These are phyloP conservation scores for Blennius ocellaris DNA, from an alignment of 2,113 vertebrate genomes.

Conservation along the genomic window DNA sequence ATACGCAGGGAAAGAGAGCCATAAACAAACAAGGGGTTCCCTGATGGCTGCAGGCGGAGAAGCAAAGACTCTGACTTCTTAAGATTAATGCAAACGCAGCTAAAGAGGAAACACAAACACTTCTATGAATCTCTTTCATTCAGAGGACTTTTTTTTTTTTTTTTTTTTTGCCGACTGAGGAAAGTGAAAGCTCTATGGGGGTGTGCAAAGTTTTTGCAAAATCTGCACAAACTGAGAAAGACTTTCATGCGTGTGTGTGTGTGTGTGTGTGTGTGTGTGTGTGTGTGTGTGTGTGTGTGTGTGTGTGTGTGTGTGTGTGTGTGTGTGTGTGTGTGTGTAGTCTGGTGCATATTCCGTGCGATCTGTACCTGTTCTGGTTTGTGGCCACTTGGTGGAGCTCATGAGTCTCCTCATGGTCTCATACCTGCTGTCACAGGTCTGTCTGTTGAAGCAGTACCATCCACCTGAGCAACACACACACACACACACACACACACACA, in stretches of 20 bases:
- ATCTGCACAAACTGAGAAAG: not conserved
- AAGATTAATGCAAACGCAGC: constrained; percentile 60
- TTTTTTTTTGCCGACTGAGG: not conserved
- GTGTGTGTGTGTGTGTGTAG: not conserved
- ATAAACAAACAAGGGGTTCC: constrained; percentile 59
- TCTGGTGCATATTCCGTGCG: not conserved
- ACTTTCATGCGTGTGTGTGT: not conserved
- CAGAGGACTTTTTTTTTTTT: constrained; percentile 23
- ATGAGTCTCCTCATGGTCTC: constrained; percentile 89
- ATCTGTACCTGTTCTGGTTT: constrained; percentile 87
- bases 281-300: no score
- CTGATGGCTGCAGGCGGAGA: constrained; percentile 40
- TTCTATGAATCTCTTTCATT: constrained; percentile 54
- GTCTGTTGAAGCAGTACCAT: constrained; percentile 93
- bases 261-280: no score
- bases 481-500: constrained; percentile 27
- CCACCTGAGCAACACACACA: constrained; percentile 82
- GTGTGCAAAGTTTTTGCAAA: constrained; percentile 9
- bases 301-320: no score
- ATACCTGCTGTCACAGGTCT: constrained; percentile 90
- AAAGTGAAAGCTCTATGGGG: constrained; percentile 10
- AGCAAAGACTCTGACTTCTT: constrained; percentile 35
- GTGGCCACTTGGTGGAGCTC: constrained; percentile 92
- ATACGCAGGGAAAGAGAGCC: constrained; percentile 14
- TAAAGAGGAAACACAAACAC: constrained; percentile 67